These are phyloP conservation scores for Bombus waltoni DNA, from an alignment of 1,140 invertebrate genomes.

Conservation along the genomic window DNA sequence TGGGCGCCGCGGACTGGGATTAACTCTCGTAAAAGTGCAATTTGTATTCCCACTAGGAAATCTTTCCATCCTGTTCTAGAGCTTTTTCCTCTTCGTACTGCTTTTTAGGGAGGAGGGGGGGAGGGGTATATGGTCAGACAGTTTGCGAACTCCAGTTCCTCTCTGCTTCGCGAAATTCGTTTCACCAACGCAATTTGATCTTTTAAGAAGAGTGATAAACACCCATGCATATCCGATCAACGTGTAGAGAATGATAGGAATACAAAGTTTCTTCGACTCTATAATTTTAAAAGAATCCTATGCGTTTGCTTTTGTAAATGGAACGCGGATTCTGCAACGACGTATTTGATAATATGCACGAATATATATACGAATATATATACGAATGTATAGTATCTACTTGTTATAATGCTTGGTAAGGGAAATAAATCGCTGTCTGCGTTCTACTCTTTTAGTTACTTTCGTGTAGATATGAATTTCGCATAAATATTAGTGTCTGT, in stretches of 20 bases:
- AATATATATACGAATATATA: not conserved
- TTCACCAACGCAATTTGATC: not conserved
- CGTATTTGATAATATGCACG: not conserved
- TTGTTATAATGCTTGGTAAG: no score
- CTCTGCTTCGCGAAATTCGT: not conserved
- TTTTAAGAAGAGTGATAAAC: not conserved
- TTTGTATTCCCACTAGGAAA: slow-evolving; percentile 53
- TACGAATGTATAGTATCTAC: not conserved
- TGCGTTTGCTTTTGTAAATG: no score
- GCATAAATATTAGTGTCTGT: not conserved
- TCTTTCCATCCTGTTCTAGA: not conserved
- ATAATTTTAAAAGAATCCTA: no score
- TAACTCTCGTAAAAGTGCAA: slow-evolving; percentile 58
- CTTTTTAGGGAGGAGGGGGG: not conserved
- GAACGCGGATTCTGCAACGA: no score
- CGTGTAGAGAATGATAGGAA: not conserved
- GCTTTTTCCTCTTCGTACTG: not conserved
- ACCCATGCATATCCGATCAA: not conserved
- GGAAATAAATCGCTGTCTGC: no score
- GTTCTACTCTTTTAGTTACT: no score
- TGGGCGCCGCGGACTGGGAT: slow-evolving; percentile 33
- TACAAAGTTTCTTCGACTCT: no score
- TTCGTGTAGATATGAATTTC: no score
- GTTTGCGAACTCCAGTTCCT: slow-evolving; percentile 15
- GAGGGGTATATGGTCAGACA: not conserved